A percentile compares a stretch with the other conserved stretches of the same genome.
Conservation (phyloP, 2,888 invertebrate species). For the Dicranocentrus wangi region DNA sequence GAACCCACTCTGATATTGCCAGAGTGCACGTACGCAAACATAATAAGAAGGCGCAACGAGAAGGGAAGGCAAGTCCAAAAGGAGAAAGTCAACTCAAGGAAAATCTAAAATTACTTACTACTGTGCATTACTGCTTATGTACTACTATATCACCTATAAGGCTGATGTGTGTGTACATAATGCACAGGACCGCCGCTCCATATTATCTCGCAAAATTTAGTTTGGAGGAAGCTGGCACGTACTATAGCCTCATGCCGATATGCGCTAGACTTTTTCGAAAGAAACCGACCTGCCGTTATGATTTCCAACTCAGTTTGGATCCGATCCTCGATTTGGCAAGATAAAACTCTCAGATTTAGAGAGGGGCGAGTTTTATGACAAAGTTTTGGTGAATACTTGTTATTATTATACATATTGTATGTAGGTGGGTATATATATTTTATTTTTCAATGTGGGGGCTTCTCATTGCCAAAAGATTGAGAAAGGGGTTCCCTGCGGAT, state of each 20-base stretch:
- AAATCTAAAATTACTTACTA: conserved; percentile 58
- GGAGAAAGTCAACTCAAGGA: conserved; percentile 57
- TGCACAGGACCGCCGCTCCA: too few relatives aligned
- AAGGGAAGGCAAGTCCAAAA: background rate
- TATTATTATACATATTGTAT: too few relatives aligned
- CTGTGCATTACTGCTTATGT: too few relatives aligned
- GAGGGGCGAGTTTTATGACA: too few relatives aligned
- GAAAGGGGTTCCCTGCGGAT: too few relatives aligned
- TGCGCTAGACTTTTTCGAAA: background rate
- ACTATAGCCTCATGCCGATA: background rate
- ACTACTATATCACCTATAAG: background rate
- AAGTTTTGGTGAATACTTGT: too few relatives aligned
- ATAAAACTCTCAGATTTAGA: conserved; percentile 12
- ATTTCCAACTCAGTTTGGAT: conserved; percentile 54
- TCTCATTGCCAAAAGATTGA: too few relatives aligned
- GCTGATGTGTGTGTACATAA: background rate
- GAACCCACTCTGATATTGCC: background rate
- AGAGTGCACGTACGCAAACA: conserved; percentile 1
- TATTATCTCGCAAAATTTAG: too few relatives aligned
- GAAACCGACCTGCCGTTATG: conserved; percentile 16
- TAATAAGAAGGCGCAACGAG: background rate
- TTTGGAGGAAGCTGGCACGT: too few relatives aligned
- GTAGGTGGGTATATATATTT: too few relatives aligned
- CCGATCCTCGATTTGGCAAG: conserved; percentile 55
- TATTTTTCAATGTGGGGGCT: too few relatives aligned